Conservation (phyloP, 2,113 vertebrate genomes). For the Tinamus guttatus region DNA sequence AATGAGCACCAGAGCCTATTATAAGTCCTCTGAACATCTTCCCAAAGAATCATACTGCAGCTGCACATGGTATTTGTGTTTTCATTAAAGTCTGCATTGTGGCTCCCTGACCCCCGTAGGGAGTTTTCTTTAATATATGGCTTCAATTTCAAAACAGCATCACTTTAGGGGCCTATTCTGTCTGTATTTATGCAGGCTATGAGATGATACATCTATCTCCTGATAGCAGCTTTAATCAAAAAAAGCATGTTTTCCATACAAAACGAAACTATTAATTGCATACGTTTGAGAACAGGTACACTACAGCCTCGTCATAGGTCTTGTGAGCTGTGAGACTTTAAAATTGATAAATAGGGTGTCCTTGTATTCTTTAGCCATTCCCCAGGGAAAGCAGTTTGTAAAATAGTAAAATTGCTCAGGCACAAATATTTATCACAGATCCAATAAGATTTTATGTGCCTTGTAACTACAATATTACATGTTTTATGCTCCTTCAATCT, state of each 20-base stretch:
- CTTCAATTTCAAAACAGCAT: conserved; percentile 41
- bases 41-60: neutral
- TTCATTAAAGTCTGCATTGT: neutral
- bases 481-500: conserved; percentile 65
- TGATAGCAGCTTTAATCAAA: conserved; percentile 18
- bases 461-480: conserved; percentile 67
- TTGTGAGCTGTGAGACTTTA: neutral
- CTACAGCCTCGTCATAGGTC: neutral
- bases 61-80: neutral
- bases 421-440: conserved; percentile 73
- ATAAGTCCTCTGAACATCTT: neutral
- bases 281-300: conserved; percentile 18
- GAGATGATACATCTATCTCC: neutral
- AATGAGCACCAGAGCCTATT: neutral
- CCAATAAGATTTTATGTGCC: conserved; percentile 75
- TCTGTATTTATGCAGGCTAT: conserved; percentile 5
- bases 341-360: conserved; percentile 40
- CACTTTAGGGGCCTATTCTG: neutral
- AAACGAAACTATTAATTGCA: conserved; percentile 33
- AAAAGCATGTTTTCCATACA: conserved; percentile 11
- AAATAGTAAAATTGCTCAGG: conserved; percentile 68
- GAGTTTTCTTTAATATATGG: conserved; percentile 18
- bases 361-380: conserved; percentile 44
- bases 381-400: conserved; percentile 38
- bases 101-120: neutral